Evolutionary conservation across 2,797 vertebrate species (phyloP), one percentile per base, ranked within the genome.

Genomic region (Uromys caudimaculatus): DNA sequence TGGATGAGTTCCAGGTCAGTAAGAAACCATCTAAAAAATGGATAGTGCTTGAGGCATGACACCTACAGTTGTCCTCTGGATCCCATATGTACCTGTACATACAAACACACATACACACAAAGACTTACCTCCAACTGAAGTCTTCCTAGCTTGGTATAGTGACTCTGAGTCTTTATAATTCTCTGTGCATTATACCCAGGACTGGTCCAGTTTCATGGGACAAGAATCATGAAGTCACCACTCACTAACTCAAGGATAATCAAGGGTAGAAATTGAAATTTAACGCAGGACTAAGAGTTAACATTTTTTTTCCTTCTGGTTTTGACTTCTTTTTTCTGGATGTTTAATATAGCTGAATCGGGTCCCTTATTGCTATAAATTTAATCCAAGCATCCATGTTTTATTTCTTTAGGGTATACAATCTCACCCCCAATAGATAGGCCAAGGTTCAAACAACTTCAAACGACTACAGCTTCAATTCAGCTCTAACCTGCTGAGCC

Each of bases 281-380:
- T 62, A 89, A 71, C 44, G 38, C 9, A 21, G 4, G 5, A 41
- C 41, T 4, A 79, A 87, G 38, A 93, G 1, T 5, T 78, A 67
- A 67, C 64, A 62, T n/a, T 75, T 64, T 27, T 64, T 60, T 29
- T 16, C 58, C 17, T 41, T 84, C 32, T 13, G 3, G 27, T 76
- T 94, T 62, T 79, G 29, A 1, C 29, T 89, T 92, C 78, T 67
- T 29, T 89, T 89, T 85, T 67, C 89, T 89, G 60, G 91, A 79
- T 87, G 23, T 13, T 90, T 54, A 11, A 12, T 35, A 2, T 23
- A 52, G 24, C 38, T 88, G 12, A 60, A 82, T 58, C 5, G 16
- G 38, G 47, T 35, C 27, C 4, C 1, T 58, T 60, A 89, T 47
- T 82, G 41, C 62, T 86, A 84, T 89, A 6, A 52, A n/a, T 44